Base-by-base conservation (phyloP, 2,797 vertebrate genomes). In the Sebastes flavidus region DNA sequence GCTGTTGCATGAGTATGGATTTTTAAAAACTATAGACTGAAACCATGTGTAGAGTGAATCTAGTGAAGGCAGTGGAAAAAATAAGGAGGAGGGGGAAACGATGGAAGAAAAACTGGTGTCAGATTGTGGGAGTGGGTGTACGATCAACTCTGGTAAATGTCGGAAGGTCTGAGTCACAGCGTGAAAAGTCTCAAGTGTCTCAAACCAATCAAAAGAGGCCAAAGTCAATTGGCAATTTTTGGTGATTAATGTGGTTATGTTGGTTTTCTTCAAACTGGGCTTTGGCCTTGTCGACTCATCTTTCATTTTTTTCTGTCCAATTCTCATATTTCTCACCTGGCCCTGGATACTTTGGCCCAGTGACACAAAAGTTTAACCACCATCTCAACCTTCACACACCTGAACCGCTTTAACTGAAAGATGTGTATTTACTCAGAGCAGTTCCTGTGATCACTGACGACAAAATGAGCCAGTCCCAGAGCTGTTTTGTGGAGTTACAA, bases 91-190 rank as follows among this genome's bases (percentile, higher is more conserved):
- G 32, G 54, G 72, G 65, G 36, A 36, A 70, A 18, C 1, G 62
- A 78, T 77, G 72, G 78, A 56, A 80, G 69, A 83, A 75, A 81
- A 78, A 68, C 5, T 72, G 62, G 88, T 88, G 86, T 90, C 86
- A 85, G 87, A 86, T 88, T 92, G 30, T 84, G 80, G 81, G 73
- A 84, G 61, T 79, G 89, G 87, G 87, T 79, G 85, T 85, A 69
- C 59, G 69, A 90, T 91, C 86, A 27, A 68, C 72, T 83, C 32
- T 76, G 77, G 84, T 84, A 82, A 89, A 85, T 70, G 75, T 89
- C 54, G 91, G 89, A 87, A 92, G 66, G 71, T 89, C 80, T 91
- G 90, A 95, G 88, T 95, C 91, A 94, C 73, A 80, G 65, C 14
- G 27, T 76, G 75, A 87, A 63, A 83, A 65, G 34, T 72, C 74